Percentiles rank a stretch among this genome's conserved stretches.
phyloP scores from a whole-genome alignment of 2,888 invertebrate genomes.

The Norana najaformis region DNA sequence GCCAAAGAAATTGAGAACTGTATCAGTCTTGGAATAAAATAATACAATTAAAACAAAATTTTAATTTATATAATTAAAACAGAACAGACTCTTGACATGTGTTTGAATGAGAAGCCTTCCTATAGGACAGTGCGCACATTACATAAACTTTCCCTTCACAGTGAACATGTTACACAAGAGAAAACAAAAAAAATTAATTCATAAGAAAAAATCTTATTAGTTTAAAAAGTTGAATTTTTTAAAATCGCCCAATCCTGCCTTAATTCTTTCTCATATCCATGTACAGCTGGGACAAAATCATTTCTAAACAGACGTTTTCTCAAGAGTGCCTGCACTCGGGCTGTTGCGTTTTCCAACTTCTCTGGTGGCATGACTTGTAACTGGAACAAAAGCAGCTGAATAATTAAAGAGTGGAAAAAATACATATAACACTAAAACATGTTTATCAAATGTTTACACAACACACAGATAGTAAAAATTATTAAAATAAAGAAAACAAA shows the following conservation, averaged over 20 bases:
- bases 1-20: not conserved
- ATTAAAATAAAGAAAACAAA: no score
- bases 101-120: not conserved
- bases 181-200: not conserved
- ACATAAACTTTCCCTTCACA: no score
- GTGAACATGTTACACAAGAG: not conserved
- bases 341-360: not conserved
- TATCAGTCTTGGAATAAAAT: not conserved
- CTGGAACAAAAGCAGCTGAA: not conserved
- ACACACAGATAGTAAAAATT: no score
- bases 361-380: not conserved
- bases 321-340: not conserved
- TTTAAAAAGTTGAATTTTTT: not conserved
- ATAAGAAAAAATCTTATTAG: not conserved
- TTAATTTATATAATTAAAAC: not conserved
- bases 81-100: no score
- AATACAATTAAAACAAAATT: not conserved
- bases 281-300: not conserved
- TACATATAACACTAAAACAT: no score
- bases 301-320: slow-evolving; percentile 6
- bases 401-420: not conserved
- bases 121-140: not conserved
- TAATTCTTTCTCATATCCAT: slow-evolving; percentile 17
- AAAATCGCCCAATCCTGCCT: not conserved
- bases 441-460: no score